A percentile compares a stretch with the other conserved stretches of the same genome.
phyloP scores from a whole-genome alignment of 2,113 vertebrate species.

The Saccopteryx bilineata region DNA sequence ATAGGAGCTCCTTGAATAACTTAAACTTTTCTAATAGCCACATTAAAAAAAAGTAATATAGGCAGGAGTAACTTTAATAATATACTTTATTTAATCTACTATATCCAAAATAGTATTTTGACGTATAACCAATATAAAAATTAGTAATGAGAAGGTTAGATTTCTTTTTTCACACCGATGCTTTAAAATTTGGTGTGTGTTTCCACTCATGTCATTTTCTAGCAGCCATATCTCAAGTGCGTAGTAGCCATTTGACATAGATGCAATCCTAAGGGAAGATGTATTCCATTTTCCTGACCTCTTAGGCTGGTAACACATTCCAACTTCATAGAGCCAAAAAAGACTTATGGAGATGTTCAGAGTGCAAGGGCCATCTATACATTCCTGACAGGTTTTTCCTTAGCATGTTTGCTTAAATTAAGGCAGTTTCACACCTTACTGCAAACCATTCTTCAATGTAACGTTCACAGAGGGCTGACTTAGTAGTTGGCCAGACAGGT shows the following conservation, averaged over 20 bases:
- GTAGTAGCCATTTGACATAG: background rate
- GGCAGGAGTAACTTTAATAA: conserved; percentile 19
- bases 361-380: background rate
- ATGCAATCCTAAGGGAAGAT: background rate
- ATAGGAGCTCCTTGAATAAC: background rate
- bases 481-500: background rate
- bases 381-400: background rate
- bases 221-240: background rate
- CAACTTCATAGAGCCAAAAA: background rate
- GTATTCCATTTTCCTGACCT: background rate
- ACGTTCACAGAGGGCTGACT: background rate
- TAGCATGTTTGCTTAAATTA: background rate
- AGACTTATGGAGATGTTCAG: background rate
- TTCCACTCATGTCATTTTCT: background rate
- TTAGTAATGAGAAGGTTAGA: background rate
- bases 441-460: background rate
- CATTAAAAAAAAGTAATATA: background rate
- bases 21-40: background rate
- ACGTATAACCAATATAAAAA: background rate
- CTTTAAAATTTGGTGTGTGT: background rate
- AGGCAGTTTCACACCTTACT: background rate
- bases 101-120: conserved; percentile 8
- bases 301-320: background rate
- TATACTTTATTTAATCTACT: background rate
- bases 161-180: background rate